Evolutionary conservation across 1,140 invertebrate genomes (phyloP).

Genomic region (Hormaphis cornu): DNA sequence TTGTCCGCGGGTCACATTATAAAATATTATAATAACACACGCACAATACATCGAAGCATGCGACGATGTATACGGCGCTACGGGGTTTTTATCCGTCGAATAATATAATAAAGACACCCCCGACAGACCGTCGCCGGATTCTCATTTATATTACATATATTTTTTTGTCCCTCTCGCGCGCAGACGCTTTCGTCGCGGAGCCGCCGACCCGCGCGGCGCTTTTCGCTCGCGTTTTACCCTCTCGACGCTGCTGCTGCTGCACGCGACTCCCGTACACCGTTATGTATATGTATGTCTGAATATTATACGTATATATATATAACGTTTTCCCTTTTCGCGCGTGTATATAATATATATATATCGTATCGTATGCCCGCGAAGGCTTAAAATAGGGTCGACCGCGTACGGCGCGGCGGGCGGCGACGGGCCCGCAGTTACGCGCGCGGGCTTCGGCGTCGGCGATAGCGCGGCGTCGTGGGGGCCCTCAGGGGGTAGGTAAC

Average conservation of each 20-base stretch:
- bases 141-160: neutral
- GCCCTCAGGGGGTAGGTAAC: no score
- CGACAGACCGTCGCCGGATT: constrained; percentile 30
- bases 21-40: neutral
- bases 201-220: neutral
- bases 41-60: neutral
- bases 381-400: constrained; percentile 11
- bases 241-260: neutral
- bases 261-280: neutral
- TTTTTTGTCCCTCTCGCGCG: neutral
- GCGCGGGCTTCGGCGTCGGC: no score
- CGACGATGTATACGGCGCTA: neutral
- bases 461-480: no score
- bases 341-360: no score
- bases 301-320: neutral
- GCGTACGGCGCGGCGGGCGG: neutral
- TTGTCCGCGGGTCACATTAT: no score
- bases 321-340: neutral
- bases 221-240: neutral
- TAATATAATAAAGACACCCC: constrained; percentile 31
- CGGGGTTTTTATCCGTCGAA: constrained; percentile 31
- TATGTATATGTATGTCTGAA: neutral
- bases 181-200: neutral
- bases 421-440: no score
- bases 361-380: neutral